Evolutionary conservation across 2,888 invertebrate species (phyloP), one percentile per base, ranked within the genome.

Genomic region (Dyspetes luteomarginatus): DNA sequence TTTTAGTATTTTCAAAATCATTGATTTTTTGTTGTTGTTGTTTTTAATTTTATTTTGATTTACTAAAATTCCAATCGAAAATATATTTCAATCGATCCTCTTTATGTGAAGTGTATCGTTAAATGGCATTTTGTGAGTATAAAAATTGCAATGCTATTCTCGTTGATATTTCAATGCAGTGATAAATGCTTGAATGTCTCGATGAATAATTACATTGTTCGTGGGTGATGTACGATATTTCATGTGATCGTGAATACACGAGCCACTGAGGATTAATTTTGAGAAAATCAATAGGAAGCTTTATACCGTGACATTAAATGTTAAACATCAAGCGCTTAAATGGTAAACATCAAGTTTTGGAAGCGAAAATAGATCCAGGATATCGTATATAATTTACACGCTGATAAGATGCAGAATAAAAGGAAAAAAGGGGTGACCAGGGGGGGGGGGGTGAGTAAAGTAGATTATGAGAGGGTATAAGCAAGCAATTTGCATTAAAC

Each of bases 341-440:
- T n/a, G n/a, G 45, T 48, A 17, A 7, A 68, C 76, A 72, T 78
- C 58, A 52, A 78, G 30, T 56, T 48, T 15, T 64, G 58, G 48
- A 64, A 55, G 78, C 69, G 43, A 72, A 60, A 43, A 15, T 64
- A 58, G n/a, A 22, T 17, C 15, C 15, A 45, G 30, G 24, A 7
- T 12, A 36, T 12, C 9, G 7, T 36, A 36, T 36, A 12, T 36
- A 12, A 36, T n/a, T n/a, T 41, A 26, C n/a, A 64, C 56, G 41
- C 30, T 9, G 45, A 73, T 55, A 56, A 43, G 15, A 17, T 64
- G 68, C 69, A 69, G 41, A 50, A 43, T 15, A 36, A 55, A 36
- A 52, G 22, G 12, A 19, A 26, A n/a, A n/a, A n/a, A n/a, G n/a
- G n/a, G n/a, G n/a, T n/a, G n/a, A n/a, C n/a, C n/a, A n/a, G n/a